phyloP scores from a whole-genome alignment of 2,113 vertebrate species.

The Numida meleagris region DNA sequence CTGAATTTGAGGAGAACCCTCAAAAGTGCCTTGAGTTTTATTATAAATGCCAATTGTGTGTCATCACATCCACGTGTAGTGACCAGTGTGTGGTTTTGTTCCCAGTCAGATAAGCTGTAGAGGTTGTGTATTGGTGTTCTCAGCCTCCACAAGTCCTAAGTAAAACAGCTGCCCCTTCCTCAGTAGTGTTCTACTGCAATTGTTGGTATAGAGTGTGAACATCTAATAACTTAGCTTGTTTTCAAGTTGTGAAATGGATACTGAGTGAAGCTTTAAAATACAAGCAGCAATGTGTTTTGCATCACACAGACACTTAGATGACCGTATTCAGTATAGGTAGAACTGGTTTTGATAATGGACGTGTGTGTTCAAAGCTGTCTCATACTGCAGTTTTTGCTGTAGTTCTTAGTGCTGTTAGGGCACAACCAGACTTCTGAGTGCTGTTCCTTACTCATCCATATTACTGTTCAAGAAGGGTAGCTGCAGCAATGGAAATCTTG shows the following conservation, averaged over 20 bases:
- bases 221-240: background rate
- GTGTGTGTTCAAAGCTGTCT: rapidly evolving
- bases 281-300: background rate
- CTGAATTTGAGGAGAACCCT: background rate
- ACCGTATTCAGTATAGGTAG: background rate
- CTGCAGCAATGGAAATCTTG: background rate
- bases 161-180: background rate
- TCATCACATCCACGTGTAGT: background rate
- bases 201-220: background rate
- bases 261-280: background rate
- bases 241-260: background rate
- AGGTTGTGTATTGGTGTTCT: background rate
- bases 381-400: rapidly evolving
- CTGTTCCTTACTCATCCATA: rapidly evolving
- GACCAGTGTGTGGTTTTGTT: background rate
- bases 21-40: background rate
- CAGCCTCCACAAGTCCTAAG: rapidly evolving
- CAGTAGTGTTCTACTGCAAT: background rate
- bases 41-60: background rate
- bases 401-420: background rate
- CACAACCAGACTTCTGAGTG: background rate
- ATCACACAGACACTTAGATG: background rate
- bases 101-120: background rate
- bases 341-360: background rate
- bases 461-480: background rate